Evolutionary conservation across 2,888 invertebrate species (phyloP), one percentile per base, ranked within the genome.

Genomic region (Pinctada fucata): DNA sequence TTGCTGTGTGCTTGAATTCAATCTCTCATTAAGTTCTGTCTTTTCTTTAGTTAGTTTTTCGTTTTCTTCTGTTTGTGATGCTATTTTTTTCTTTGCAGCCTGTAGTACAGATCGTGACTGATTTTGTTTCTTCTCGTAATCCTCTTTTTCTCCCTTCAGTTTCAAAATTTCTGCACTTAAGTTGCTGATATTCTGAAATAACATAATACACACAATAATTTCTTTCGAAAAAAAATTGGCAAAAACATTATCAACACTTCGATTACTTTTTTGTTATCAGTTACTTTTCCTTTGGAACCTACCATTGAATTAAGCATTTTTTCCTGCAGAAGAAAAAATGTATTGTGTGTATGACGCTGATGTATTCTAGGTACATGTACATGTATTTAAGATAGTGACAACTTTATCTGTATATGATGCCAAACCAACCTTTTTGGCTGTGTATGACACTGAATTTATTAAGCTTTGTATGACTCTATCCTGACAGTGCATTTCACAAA

Each of bases 11-110:
- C 72, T 58, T 4, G 73, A 13, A 5, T 16, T 64, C 8, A 86
- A 75, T 49, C 87, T 88, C 51, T 83, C 83, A 79, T 92, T 86
- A 58, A 88, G 81, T 49, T 95, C 95, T 1, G 94, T 93, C 72
- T 86, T 82, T 80, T 91, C 89, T 50, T 82, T 79, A 94, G 94
- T 86, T 50, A 88, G 72, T 73, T 87, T 87, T 50, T 89, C 88
- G 77, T 90, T 84, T 52, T 87, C 87, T 31, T 88, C 87, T 66
- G 89, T 91, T 83, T 90, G 89, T 45, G 80, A 80, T 45, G 85
- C 85, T 67, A 91, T 83, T 70, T 88, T 90, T 58, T 80, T 86
- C 78, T 88, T 88, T 49, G 89, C 88, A n/a, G 83, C 84, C 78
- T 85, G 84, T 48, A 90, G 78, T 2, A 88, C 84, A 8, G 74